These are phyloP conservation scores for Setipinna tenuifilis DNA, from an alignment of 2,797 vertebrate species.

Conservation along the genomic window DNA sequence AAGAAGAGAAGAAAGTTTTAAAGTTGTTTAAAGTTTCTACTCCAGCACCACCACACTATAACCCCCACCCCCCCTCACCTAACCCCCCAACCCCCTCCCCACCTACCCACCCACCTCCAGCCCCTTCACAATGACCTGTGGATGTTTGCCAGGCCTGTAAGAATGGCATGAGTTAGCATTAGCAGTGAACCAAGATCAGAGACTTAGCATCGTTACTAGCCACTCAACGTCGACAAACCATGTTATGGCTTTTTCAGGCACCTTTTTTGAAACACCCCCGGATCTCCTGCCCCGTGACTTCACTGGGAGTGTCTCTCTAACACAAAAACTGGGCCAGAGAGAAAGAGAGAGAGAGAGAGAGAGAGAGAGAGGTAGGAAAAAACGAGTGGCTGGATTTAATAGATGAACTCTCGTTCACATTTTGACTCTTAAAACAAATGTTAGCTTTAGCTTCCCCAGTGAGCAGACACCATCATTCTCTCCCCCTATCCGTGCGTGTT, in stretches of 20 bases:
- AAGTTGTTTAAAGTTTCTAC: conserved; percentile 19
- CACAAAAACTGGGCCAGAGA: not conserved
- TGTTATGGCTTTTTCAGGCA: conserved; percentile 22
- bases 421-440: conserved; percentile 24
- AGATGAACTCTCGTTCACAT: conserved; percentile 7
- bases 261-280: conserved; percentile 8
- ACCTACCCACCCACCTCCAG: not conserved
- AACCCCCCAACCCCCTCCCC: not conserved
- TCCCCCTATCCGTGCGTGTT: conserved; percentile 35
- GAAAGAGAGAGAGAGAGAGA: no score
- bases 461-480: conserved; percentile 34
- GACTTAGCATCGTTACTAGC: not conserved
- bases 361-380: not conserved
- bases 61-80: no score
- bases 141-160: not conserved
- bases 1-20: conserved; percentile 5
- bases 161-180: conserved; percentile 20
- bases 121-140: not conserved
- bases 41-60: not conserved
- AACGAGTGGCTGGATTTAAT: not conserved
- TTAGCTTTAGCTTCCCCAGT: conserved; percentile 36
- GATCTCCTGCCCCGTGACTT: not conserved
- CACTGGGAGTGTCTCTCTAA: not conserved
- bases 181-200: conserved; percentile 18
- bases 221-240: conserved; percentile 2